Conservation (phyloP, 30 jellyfish, hydroid and myxozoan species). For the Hydra vulgaris region DNA sequence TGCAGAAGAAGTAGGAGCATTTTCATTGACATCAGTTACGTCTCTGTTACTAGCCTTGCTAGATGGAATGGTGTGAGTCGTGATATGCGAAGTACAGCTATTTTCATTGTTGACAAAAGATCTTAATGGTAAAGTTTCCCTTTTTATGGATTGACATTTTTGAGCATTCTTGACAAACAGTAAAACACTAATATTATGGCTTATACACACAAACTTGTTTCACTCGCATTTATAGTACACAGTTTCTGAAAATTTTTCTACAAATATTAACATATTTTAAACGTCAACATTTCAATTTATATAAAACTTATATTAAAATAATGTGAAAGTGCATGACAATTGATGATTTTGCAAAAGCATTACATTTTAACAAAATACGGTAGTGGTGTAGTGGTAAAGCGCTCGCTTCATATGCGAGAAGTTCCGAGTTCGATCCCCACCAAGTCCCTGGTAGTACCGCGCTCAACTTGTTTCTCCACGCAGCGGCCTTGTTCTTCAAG, state of each 20-base stretch:
- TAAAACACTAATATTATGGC: not conserved
- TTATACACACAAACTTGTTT: not conserved
- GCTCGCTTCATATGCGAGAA: too few species aligned
- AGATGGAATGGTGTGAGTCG: not conserved
- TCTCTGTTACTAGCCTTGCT: not conserved
- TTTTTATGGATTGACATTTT: not conserved
- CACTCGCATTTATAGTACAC: not conserved
- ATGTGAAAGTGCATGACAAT: not conserved
- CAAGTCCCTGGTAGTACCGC: too few species aligned
- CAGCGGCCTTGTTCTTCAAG: too few species aligned
- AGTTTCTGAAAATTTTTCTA: too few species aligned
- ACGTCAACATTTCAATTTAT: not conserved
- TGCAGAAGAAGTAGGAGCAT: not conserved
- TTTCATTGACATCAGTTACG: not conserved
- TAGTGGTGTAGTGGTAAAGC: too few species aligned
- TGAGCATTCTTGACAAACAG: not conserved
- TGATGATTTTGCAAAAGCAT: not conserved
- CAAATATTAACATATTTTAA: not conserved
- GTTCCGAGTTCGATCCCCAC: too few species aligned
- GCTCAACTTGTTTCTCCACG: too few species aligned
- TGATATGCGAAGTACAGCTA: not conserved
- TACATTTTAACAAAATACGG: too few species aligned
- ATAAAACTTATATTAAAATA: too few species aligned
- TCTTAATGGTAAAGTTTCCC: not conserved
- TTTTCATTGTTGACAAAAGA: not conserved